Percentiles rank a stretch among this genome's conserved stretches.
Evolutionary conservation across 2,888 invertebrate species (phyloP).

Genomic region (Pterostichus madidus): DNA sequence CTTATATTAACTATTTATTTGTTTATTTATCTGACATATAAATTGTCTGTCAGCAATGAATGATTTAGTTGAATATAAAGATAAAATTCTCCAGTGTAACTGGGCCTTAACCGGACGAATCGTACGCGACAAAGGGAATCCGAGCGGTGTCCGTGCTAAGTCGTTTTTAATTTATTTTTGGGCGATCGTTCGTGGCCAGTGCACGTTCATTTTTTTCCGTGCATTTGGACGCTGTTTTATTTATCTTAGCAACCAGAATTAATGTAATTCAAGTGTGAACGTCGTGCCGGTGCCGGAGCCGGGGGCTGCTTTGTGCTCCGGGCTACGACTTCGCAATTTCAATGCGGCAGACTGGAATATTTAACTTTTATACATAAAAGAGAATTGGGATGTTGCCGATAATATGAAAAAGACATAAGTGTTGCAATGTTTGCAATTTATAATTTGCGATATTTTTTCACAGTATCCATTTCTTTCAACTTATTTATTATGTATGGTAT

Average conservation of each 20-base stretch:
- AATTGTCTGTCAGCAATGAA: too few relatives aligned
- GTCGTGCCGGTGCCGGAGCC: constrained; percentile 20
- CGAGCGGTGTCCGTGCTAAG: constrained; percentile 13
- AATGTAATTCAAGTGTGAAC: constrained; percentile 57
- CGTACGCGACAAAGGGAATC: constrained; percentile 14
- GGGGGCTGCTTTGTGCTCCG: constrained; percentile 18
- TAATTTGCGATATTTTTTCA: not conserved
- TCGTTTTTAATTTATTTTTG: constrained; percentile 47
- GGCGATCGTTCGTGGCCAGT: constrained; percentile 10
- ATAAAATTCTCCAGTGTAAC: constrained; percentile 5
- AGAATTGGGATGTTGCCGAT: constrained; percentile 1
- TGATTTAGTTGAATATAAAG: not conserved
- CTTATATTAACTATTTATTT: too few relatives aligned
- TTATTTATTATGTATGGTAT: too few relatives aligned
- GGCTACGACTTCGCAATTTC: constrained; percentile 13
- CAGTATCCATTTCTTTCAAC: too few relatives aligned
- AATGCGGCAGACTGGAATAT: not conserved
- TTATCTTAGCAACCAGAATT: constrained; percentile 54
- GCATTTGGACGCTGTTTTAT: constrained; percentile 44
- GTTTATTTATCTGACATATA: too few relatives aligned
- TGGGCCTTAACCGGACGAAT: not conserved
- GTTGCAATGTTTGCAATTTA: not conserved
- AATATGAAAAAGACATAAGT: not conserved
- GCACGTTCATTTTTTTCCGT: constrained; percentile 27
- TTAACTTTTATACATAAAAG: not conserved